Evolutionary conservation across 1,140 invertebrate genomes (phyloP).

Genomic region (Ostrea edulis): DNA sequence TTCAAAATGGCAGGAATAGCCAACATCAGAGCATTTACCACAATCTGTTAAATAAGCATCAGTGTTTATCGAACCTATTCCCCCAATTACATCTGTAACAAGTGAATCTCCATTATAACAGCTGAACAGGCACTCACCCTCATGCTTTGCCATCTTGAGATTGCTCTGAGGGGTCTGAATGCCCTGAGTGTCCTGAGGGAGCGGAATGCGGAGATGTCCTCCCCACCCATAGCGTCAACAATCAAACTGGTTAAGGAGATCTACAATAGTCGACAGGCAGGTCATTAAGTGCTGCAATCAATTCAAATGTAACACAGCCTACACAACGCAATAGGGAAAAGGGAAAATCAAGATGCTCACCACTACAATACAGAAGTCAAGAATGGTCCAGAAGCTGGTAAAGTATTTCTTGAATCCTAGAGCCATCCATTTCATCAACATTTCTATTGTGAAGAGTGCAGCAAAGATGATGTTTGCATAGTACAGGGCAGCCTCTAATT

Average conservation of each 20-base stretch:
- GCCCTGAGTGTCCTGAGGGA: slow-evolving; percentile 93
- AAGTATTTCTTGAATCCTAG: slow-evolving; percentile 98
- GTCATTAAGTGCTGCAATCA: background rate
- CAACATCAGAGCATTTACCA: slow-evolving; percentile 94
- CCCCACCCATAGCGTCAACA: slow-evolving; percentile 66
- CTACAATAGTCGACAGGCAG: slow-evolving; percentile 62
- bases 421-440: slow-evolving; percentile 98
- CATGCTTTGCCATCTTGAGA: slow-evolving; percentile 97
- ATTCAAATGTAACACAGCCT: background rate
- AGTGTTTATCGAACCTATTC: no score
- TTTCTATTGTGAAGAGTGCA: slow-evolving; percentile 98
- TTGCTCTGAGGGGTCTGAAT: slow-evolving; percentile 92
- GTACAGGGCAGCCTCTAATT: slow-evolving; percentile 92
- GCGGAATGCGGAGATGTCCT: slow-evolving; percentile 86
- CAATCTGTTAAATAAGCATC: background rate
- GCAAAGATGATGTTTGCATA: slow-evolving; percentile 99
- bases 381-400: slow-evolving; percentile 98
- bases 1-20: slow-evolving; percentile 98
- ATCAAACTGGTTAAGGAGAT: slow-evolving; percentile 73
- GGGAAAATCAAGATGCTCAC: slow-evolving; percentile 84
- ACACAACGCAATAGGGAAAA: background rate
- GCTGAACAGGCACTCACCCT: slow-evolving; percentile 83
- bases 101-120: no score
- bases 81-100: no score
- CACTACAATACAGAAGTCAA: slow-evolving; percentile 99